Conservation (phyloP, 1,140 invertebrate genomes). For the Catajapyx aquilonaris region DNA sequence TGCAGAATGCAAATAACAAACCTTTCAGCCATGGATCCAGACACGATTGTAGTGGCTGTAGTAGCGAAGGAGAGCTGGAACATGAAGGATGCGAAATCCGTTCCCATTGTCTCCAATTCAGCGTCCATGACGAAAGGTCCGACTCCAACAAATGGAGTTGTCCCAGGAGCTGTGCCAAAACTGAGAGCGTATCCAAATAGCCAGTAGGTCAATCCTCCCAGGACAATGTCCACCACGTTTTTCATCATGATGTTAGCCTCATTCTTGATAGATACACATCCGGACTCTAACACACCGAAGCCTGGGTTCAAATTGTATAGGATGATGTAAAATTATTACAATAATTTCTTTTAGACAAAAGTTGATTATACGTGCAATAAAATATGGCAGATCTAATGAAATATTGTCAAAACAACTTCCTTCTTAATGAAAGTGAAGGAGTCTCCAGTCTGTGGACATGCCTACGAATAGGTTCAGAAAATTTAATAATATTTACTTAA, state of each 20-base stretch:
- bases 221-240: slow-evolving; percentile 76
- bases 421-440: too few species aligned
- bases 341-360: slow-evolving; percentile 11
- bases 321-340: slow-evolving; percentile 2
- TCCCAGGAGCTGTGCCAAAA: slow-evolving; percentile 46
- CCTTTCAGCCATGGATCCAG: slow-evolving; percentile 76
- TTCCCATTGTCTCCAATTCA: slow-evolving; percentile 32
- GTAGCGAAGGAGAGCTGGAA: slow-evolving; percentile 80
- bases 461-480: too few species aligned
- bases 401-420: too few species aligned
- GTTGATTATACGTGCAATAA: too few species aligned
- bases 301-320: slow-evolving; percentile 27
- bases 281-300: slow-evolving; percentile 79
- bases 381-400: too few species aligned
- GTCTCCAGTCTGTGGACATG: too few species aligned
- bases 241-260: slow-evolving; percentile 98
- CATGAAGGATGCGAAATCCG: slow-evolving; percentile 57
- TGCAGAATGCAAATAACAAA: too few species aligned
- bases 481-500: too few species aligned
- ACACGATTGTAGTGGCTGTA: slow-evolving; percentile 76
- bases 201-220: slow-evolving; percentile 87
- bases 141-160: slow-evolving; percentile 45
- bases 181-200: slow-evolving; percentile 81
- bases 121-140: slow-evolving; percentile 28
- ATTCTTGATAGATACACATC: slow-evolving; percentile 79